Evolutionary conservation across 1,140 invertebrate genomes (phyloP).

Genomic region (Drosophila murphyi): DNA sequence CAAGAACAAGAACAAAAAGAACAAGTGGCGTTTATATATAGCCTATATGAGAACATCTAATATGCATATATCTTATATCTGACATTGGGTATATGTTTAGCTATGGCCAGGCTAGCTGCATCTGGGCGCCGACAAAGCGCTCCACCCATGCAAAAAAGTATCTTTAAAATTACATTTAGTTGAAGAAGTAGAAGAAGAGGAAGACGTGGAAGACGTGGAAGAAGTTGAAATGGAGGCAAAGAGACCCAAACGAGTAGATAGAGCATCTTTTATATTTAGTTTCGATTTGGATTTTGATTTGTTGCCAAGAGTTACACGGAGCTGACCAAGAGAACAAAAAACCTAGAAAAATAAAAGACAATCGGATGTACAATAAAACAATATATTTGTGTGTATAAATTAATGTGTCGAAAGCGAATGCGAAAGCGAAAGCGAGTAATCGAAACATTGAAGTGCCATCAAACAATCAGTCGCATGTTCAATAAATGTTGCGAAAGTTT

Average conservation of each 20-base stretch:
- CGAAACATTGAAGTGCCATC: conserved; percentile 41
- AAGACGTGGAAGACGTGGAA: conserved; percentile 27
- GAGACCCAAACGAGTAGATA: conserved; percentile 67
- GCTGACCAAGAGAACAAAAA: conserved; percentile 27
- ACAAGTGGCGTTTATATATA: conserved; percentile 57
- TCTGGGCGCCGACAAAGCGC: conserved; percentile 49
- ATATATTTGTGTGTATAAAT: conserved; percentile 19
- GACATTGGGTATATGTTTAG: conserved; percentile 54
- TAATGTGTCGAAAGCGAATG: conserved; percentile 14
- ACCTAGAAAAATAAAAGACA: conserved; percentile 46
- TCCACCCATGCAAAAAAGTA: conserved; percentile 61
- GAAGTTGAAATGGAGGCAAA: conserved; percentile 30
- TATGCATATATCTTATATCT: conserved; percentile 55
- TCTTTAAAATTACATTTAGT: conserved; percentile 82
- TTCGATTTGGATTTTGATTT: conserved; percentile 54
- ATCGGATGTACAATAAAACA: conserved; percentile 75
- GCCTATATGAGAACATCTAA: conserved; percentile 43
- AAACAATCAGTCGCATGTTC: conserved; percentile 21
- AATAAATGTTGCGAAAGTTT: conserved; percentile 56
- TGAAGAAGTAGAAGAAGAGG: conserved; percentile 62
- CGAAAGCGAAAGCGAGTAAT: conserved; percentile 11
- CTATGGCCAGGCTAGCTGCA: conserved; percentile 51
- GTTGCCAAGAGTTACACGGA: conserved; percentile 54
- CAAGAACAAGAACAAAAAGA: conserved; percentile 23
- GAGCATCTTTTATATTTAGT: conserved; percentile 68